Conservation (phyloP, 2,888 invertebrate species). For the Anoplius nigerrimus region DNA sequence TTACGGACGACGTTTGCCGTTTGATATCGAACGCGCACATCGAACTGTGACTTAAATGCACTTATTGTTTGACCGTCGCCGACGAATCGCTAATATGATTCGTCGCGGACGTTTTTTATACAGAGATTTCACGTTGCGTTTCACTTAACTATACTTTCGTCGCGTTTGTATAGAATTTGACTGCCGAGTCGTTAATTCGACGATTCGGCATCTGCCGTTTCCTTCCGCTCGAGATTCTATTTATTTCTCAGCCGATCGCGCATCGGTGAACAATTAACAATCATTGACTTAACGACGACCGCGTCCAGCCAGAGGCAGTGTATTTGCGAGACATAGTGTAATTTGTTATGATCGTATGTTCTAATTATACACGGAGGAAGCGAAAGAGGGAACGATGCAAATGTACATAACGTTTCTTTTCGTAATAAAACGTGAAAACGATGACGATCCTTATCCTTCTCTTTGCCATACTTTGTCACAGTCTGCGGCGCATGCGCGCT, state of each 20-base stretch:
- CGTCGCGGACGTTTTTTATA: slow-evolving; percentile 8
- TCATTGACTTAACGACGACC: slow-evolving; percentile 40
- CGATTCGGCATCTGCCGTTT: slow-evolving; percentile 3
- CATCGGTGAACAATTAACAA: slow-evolving; percentile 36
- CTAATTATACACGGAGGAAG: slow-evolving; percentile 48
- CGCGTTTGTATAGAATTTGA: neutral
- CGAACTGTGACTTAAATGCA: slow-evolving; percentile 48
- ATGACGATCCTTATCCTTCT: neutral
- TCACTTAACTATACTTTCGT: neutral
- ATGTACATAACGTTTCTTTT: slow-evolving; percentile 66
- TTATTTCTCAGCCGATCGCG: slow-evolving; percentile 36
- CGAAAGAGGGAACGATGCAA: slow-evolving; percentile 41
- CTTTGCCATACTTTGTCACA: neutral
- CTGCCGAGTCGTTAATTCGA: neutral
- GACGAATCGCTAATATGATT: slow-evolving; percentile 14
- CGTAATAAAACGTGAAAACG: slow-evolving; percentile 60
- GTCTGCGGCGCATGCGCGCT: neutral
- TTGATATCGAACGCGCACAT: slow-evolving; percentile 5
- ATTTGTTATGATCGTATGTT: slow-evolving; percentile 61
- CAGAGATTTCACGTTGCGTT: neutral
- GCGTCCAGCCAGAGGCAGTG: slow-evolving; percentile 44
- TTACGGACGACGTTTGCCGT: slow-evolving; percentile 8
- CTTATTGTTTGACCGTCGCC: slow-evolving; percentile 46
- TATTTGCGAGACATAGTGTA: slow-evolving; percentile 38
- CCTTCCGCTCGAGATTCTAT: slow-evolving; percentile 29